Evolutionary conservation across 2,888 invertebrate genomes (phyloP).

Genomic region (Paralinhomoeus sp.): DNA sequence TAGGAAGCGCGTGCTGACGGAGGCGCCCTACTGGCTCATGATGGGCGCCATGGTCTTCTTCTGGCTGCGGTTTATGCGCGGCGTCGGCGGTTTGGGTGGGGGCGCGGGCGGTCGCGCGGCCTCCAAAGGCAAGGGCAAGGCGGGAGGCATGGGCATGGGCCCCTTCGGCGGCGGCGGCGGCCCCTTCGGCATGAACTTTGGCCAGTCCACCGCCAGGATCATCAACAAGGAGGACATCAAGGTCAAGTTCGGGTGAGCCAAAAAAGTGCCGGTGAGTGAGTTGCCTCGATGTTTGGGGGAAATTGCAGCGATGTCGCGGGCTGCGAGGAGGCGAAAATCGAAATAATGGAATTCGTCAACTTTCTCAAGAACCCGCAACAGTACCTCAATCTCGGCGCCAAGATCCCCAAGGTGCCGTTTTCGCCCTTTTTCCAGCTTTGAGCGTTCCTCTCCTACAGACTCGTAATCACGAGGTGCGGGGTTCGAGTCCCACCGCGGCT

Average conservation of each 20-base stretch:
- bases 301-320: constrained; percentile 84
- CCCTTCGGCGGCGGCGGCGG: constrained; percentile 60
- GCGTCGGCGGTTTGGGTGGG: too few species aligned
- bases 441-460: too few species aligned
- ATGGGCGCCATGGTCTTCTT: too few species aligned
- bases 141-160: constrained; percentile 39
- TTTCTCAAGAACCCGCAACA: constrained; percentile 95
- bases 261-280: neutral
- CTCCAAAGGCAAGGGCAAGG: constrained; percentile 47
- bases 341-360: constrained; percentile 99
- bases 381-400: constrained; percentile 87
- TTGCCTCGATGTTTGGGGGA: neutral
- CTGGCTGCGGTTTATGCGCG: too few species aligned
- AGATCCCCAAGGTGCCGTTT: constrained; percentile 70
- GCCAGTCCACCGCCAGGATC: constrained; percentile 78
- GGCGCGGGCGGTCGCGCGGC: neutral
- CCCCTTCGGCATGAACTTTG: constrained; percentile 31
- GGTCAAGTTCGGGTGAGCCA: constrained; percentile 45
- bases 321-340: constrained; percentile 97
- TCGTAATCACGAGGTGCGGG: too few species aligned
- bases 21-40: neutral
- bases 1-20: too few species aligned
- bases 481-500: too few species aligned
- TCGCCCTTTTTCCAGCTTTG: too few species aligned
- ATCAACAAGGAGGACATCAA: constrained; percentile 87